Evolutionary conservation across 2,113 vertebrate species (phyloP), one percentile per base, ranked within the genome.

Genomic region (Tragelaphus strepsiceros): DNA sequence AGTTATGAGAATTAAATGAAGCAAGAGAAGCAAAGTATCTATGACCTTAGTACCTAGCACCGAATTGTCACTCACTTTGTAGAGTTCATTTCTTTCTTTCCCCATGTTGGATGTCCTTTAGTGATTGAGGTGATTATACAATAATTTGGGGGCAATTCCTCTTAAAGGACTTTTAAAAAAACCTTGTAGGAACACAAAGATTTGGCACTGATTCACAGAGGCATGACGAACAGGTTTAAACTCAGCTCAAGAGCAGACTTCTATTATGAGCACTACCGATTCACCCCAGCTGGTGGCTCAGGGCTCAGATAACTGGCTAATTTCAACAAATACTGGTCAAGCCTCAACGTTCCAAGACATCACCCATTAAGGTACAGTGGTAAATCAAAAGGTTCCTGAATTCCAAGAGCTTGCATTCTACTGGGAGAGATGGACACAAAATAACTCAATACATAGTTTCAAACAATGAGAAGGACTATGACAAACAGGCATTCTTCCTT

Each of bases 321-420:
- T 87, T 53, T 84, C 54, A 96, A 71, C 32, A 94, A 54, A 61
- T 67, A 88, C 85, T 64, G 91, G 92, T 81, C 88, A 96, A 94
- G 32, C 28, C 9, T 94, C 15, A 53, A 46, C 2, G 78, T 62
- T 93, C 21, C 43, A 83, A 92, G 61, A 58, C 17, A 94, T 71
- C 61, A 58, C 28, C 59, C 32, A 64, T 7, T 85, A 91, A 95
- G 64, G 84, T 24, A 59, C 8, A 74, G 19, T n/a, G n/a, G 56
- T 24, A 84, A 94, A 87, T 77, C 35, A 39, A 87, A 95, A 82
- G 77, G 30, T 77, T n/a, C 11, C 46, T 64, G 83, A 89, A 30
- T 98, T 88, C 9, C 2, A 96, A 59, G 77, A 95, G 16, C 13
- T 67, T 67, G 28, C 3, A 58, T 56, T 92, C 26, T 54, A 32